Evolutionary conservation across 1,140 invertebrate species (phyloP), one percentile per base, ranked within the genome.

Genomic region (Drosophila varians): DNA sequence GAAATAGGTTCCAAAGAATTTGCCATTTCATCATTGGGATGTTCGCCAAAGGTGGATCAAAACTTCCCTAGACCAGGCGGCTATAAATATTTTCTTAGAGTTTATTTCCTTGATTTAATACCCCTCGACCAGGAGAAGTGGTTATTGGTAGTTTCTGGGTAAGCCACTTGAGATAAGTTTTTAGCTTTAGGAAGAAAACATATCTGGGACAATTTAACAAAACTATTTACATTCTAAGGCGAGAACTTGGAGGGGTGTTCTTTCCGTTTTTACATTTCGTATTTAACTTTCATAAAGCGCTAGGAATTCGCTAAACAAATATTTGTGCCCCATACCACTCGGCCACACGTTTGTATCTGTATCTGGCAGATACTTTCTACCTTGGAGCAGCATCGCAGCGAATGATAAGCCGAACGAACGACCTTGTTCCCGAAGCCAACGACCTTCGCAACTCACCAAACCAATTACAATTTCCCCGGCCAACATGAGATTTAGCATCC

Each of bases 251-350:
- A n/a, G 36, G 36, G 36, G 7, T 38, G 14, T 38, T 38, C 64
- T 49, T 21, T 26, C 4, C 25, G 21, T 25, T 49, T 26, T 74
- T 75, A 49, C 61, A 69, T 45, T 69, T 74, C 16, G 4, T 55
- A 74, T 68, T 74, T 68, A 45, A 54, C 48, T 48, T 47, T 25
- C 43, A 72, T 19, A 75, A 76, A 86, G 72, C 76, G 73, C 62
- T 73, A 66, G 82, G 80, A 87, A 86, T 86, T 74, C 75, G 82
- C 80, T 66, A 45, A 56, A 74, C 61, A 86, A 86, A 86, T 87
- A 87, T 86, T 86, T 87, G 77, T 74, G 57, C 46, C 54, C 83
- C 71, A 69, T 54, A 57, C 71, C 14, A 77, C 55, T 40, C 38
- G 40, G 23, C 31, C 18, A 7, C n/a, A n/a, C 11, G 9, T 12